A percentile compares a stretch with the other conserved stretches of the same genome.
phyloP scores from a whole-genome alignment of 2,797 vertebrate species.

The Trichosurus vulpecula region DNA sequence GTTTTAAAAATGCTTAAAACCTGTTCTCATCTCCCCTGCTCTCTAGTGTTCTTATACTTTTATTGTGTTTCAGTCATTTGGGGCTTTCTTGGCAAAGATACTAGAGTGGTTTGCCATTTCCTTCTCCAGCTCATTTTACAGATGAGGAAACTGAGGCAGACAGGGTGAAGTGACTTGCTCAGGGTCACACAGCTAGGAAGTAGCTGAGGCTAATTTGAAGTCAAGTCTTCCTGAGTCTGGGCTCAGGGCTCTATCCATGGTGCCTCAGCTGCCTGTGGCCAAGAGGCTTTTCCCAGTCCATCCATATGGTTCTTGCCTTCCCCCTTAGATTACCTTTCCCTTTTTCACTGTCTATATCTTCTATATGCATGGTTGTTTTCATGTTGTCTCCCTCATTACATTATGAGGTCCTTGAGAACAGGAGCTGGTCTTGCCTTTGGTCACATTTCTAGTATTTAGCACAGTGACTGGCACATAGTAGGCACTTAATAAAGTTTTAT shows the following conservation, averaged over 20 bases:
- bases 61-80: neutral
- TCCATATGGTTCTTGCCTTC: neutral
- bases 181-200: neutral
- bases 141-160: neutral
- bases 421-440: neutral
- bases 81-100: neutral
- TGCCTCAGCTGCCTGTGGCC: neutral
- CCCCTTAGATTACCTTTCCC: neutral
- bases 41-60: neutral
- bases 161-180: neutral
- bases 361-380: neutral
- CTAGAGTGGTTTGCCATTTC: neutral
- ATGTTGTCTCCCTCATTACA: neutral
- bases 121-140: neutral
- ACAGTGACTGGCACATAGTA: neutral
- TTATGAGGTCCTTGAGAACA: neutral
- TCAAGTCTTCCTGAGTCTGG: neutral
- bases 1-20: neutral
- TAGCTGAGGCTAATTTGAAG: neutral
- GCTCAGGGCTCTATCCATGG: neutral
- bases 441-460: neutral
- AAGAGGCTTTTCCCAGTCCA: neutral
- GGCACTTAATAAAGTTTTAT: neutral
- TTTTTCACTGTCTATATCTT: neutral
- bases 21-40: neutral